These are phyloP conservation scores for Monoplex corrugatus DNA, from an alignment of 2,888 invertebrate species.

Conservation along the genomic window DNA sequence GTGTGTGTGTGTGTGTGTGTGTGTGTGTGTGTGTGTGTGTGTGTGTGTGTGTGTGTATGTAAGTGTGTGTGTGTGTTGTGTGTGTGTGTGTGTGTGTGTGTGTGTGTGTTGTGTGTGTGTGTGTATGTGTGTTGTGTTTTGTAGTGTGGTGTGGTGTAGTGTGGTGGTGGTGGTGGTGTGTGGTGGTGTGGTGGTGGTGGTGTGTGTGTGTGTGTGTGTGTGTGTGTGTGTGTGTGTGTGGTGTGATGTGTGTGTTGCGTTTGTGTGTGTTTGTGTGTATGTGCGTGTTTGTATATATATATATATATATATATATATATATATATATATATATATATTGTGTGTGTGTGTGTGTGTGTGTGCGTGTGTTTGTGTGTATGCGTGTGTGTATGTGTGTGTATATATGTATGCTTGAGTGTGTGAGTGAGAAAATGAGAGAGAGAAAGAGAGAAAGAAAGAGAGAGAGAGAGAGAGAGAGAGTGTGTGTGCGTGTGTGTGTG, in stretches of 20 bases:
- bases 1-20: slow-evolving; percentile 13
- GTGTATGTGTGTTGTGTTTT: background rate
- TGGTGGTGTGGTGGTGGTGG: background rate
- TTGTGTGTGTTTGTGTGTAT: background rate
- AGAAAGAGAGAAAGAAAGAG: no score
- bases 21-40: background rate
- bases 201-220: background rate
- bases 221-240: background rate
- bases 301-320: no score
- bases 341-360: background rate
- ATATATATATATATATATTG: no score
- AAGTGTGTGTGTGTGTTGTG: background rate
- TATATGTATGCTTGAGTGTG: background rate
- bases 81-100: background rate
- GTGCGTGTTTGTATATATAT: background rate
- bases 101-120: slow-evolving; percentile 2
- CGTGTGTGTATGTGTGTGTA: background rate
- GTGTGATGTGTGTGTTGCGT: no score
- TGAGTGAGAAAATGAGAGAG: no score
- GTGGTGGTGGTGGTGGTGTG: background rate
- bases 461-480: no score
- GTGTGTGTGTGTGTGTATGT: background rate
- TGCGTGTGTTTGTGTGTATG: background rate
- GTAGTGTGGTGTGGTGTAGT: no score
- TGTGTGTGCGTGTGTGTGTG: background rate